A percentile compares a stretch with the other conserved stretches of the same genome.
Evolutionary conservation across 2,113 vertebrate genomes (phyloP).

Genomic region (Meleagris gallopavo): DNA sequence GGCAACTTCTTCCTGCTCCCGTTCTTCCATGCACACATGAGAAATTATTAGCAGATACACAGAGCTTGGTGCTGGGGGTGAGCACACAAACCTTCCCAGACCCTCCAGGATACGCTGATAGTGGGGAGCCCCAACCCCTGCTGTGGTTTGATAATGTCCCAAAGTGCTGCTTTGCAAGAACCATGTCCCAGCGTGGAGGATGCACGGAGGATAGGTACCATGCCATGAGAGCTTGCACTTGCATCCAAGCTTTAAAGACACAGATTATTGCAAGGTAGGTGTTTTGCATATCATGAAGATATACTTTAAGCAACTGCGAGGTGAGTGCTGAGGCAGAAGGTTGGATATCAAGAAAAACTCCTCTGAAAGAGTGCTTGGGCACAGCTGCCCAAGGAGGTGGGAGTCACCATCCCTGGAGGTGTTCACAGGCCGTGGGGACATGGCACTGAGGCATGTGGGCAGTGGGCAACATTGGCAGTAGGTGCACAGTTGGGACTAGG

Average conservation of each 20-base stretch:
- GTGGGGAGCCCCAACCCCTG: background rate
- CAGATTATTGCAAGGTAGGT: background rate
- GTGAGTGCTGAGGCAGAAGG: background rate
- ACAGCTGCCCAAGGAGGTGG: no score
- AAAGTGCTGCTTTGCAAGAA: fast-evolving
- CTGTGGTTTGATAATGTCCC: background rate
- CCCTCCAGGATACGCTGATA: background rate
- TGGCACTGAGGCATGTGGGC: no score
- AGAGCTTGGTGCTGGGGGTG: background rate
- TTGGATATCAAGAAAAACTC: no score
- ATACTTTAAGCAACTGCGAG: background rate
- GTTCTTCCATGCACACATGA: constrained; percentile 61
- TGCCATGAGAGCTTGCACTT: background rate
- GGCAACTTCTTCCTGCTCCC: constrained; percentile 42
- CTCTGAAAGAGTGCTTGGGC: no score
- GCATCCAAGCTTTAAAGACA: background rate
- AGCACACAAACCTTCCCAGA: background rate
- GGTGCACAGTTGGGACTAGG: no score
- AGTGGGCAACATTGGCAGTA: no score
- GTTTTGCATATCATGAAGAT: background rate
- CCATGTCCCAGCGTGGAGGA: fast-evolving
- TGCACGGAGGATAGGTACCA: fast-evolving
- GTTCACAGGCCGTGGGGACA: no score
- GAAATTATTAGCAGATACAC: background rate
- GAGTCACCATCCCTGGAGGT: no score